Evolutionary conservation across 2,113 vertebrate genomes (phyloP), one percentile per base, ranked within the genome.

Genomic region (Poecilia latipinna): DNA sequence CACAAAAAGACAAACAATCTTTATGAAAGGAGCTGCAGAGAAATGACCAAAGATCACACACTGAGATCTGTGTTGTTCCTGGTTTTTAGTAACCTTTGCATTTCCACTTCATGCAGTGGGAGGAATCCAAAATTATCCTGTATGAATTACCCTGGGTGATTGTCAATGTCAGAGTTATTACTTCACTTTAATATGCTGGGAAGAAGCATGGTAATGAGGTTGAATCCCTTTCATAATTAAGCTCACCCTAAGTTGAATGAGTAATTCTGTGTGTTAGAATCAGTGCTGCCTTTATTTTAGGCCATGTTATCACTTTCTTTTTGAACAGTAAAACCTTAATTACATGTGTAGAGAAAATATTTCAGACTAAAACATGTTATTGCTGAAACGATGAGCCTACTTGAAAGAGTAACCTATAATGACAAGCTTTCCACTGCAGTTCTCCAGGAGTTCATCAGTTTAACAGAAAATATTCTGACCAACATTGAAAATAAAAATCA

Each of bases 161-260:
- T 64, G 39, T 69, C 73, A 29, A 33, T 29, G 64, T 39, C 68
- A 37, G 3, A 74, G 24, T 76, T 26, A 67, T 51, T 44, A 29
- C 22, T 33, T 6, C 26, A 19, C 28, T 72, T 60, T 4, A 71
- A 78, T 81, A 72, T 75, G 62, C 33, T 70, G 26, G 35, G 35
- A 68, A 0, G 72, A 29, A 26, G 35, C 28, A 28, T 37, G 13
- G 70, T 77, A 72, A 76, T 76, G 72, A 83, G 13, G 35, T 12
- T 68, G 26, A 37, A 35, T 69, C 11, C 19, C 22, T 22, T 22
- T 77, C n/a, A 31, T 64, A 24, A 76, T 70, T 72, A 4, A 4
- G 2, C 32, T 66, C 24, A 64, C 12, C 10, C 17, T 65, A 19
- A 11, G 8, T 60, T 74, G 44, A 79, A 54, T 61, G 33, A 66